These are phyloP conservation scores for Athetis lepigone DNA, from an alignment of 2,888 invertebrate genomes.

Conservation along the genomic window DNA sequence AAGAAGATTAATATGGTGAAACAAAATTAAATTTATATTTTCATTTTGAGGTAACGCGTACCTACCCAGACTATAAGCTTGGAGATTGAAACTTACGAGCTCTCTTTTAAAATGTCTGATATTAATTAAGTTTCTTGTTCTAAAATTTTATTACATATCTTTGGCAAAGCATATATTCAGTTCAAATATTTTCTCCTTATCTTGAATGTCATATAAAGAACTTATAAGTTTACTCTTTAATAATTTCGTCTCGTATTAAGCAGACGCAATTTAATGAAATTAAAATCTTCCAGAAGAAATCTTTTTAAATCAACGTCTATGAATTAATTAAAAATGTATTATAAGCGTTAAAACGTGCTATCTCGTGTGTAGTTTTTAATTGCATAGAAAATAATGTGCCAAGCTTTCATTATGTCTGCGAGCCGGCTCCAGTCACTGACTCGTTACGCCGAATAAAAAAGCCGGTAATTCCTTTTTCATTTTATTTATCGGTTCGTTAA, in stretches of 20 bases:
- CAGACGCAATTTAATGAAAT: conserved; percentile 9
- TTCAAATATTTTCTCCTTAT: neutral
- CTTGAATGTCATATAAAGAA: neutral
- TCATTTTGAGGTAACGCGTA: too few species aligned
- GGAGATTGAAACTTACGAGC: too few species aligned
- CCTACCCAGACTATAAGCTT: too few species aligned
- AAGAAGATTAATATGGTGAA: too few species aligned
- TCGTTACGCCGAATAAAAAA: conserved; percentile 64
- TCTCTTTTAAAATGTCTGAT: too few species aligned
- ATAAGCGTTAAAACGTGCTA: conserved; percentile 59
- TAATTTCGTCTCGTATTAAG: neutral
- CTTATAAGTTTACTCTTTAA: too few species aligned
- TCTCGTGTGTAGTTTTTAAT: conserved; percentile 67
- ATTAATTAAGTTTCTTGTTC: too few species aligned
- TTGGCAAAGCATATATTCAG: neutral
- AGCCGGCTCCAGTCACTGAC: conserved; percentile 63
- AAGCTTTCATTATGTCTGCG: conserved; percentile 81
- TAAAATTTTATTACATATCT: too few species aligned
- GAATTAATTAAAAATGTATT: conserved; percentile 60
- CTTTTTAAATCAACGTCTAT: conserved; percentile 41
- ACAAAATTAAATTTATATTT: too few species aligned
- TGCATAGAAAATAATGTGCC: conserved; percentile 81
- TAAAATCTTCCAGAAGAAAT: conserved; percentile 35
- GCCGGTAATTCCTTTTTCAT: conserved; percentile 40
- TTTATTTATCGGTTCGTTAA: conserved; percentile 56